Percentiles rank a stretch among this genome's conserved stretches.
Evolutionary conservation across 1,140 invertebrate genomes (phyloP).

Genomic region (Diuraphis noxia): DNA sequence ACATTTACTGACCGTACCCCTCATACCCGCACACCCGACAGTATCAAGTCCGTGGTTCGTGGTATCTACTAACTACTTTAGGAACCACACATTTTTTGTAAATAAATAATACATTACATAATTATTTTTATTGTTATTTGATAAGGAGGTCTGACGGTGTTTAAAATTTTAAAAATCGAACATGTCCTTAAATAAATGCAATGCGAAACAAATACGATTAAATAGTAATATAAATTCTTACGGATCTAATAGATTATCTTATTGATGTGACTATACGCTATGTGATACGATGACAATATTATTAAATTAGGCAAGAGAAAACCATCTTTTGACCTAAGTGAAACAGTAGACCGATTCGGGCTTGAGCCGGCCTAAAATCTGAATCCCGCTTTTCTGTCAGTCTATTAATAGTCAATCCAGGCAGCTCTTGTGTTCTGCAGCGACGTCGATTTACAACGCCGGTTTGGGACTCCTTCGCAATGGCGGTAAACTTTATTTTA

Average conservation of each 20-base stretch:
- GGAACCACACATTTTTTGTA: not conserved
- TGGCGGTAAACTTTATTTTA: constrained; percentile 55
- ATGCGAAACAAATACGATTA: not conserved
- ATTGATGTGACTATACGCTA: not conserved
- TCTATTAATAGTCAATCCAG: constrained; percentile 19
- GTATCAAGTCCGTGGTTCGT: too few species aligned
- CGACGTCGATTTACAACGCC: constrained; percentile 60
- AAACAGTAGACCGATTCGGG: constrained; percentile 19
- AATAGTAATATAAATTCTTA: not conserved
- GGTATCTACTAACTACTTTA: too few species aligned
- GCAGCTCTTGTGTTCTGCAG: not conserved
- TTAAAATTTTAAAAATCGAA: not conserved
- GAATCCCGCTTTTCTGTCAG: not conserved
- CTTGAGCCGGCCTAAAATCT: not conserved
- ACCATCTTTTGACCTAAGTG: not conserved
- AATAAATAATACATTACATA: not conserved
- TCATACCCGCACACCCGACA: too few species aligned
- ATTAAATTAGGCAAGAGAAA: not conserved
- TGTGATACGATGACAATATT: not conserved
- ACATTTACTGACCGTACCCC: too few species aligned
- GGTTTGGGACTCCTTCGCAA: constrained; percentile 62
- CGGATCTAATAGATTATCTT: not conserved
- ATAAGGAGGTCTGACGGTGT: not conserved
- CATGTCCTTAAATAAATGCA: not conserved
- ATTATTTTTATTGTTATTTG: not conserved